Evolutionary conservation across 2,113 vertebrate species (phyloP).

Genomic region (Brachyhypopomus occidentalis): DNA sequence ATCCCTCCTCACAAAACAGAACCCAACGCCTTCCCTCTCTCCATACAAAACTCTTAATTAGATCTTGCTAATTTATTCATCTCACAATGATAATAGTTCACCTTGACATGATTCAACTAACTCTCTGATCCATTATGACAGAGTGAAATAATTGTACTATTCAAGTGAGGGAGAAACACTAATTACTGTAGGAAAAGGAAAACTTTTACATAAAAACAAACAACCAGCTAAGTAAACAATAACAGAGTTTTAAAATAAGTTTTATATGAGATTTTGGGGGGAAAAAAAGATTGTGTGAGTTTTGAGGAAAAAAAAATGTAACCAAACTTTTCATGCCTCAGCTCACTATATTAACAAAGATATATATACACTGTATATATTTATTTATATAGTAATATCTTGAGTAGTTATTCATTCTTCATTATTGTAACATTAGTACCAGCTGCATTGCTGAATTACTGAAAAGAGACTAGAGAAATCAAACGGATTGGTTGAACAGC

Average conservation of each 20-base stretch:
- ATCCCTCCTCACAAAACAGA: constrained; percentile 58
- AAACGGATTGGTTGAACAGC: too few relatives aligned
- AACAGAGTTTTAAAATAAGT: neutral
- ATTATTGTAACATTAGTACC: too few relatives aligned
- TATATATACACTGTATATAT: too few relatives aligned
- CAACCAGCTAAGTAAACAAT: constrained; percentile 2
- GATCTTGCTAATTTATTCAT: constrained; percentile 70
- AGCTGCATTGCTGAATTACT: too few relatives aligned
- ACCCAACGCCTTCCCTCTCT: constrained; percentile 46
- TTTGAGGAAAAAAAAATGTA: neutral
- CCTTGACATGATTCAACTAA: constrained; percentile 67
- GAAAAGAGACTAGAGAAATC: too few relatives aligned
- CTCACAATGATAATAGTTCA: constrained; percentile 72
- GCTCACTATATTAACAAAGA: too few relatives aligned
- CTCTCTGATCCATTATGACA: constrained; percentile 60
- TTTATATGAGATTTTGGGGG: too few relatives aligned
- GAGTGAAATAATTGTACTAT: constrained; percentile 63
- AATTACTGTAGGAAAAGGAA: constrained; percentile 33
- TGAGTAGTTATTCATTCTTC: too few relatives aligned
- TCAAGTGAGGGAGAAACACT: constrained; percentile 27
- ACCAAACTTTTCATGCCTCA: neutral
- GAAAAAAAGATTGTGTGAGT: too few relatives aligned
- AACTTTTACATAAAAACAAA: constrained; percentile 19
- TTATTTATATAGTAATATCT: too few relatives aligned
- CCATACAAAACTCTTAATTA: constrained; percentile 65